phyloP scores from a whole-genome alignment of 2,797 vertebrate species.

The Aplochiton taeniatus region DNA sequence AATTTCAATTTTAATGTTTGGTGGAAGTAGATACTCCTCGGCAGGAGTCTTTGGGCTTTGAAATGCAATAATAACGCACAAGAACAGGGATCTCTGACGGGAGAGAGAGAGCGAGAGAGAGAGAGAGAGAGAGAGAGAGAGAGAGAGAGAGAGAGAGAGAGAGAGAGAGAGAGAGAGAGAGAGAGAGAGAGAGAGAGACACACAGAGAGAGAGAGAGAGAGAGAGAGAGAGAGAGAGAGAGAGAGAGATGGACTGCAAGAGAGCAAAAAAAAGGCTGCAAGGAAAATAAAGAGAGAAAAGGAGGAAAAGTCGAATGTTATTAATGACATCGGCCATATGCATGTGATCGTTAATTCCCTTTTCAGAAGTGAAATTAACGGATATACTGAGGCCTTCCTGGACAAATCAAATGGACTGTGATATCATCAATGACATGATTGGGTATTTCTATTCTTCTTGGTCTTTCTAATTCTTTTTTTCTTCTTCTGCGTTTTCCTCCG shows the following conservation, averaged over 20 bases:
- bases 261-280: no score
- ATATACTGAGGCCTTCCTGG: constrained; percentile 80
- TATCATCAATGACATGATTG: constrained; percentile 85
- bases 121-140: background rate
- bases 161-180: no score
- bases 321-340: constrained; percentile 92
- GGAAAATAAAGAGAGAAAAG: constrained; percentile 69
- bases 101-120: background rate
- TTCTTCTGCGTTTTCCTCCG: constrained; percentile 67
- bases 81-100: no score
- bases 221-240: no score
- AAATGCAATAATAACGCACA: no score
- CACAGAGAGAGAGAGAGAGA: no score
- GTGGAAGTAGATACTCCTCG: no score
- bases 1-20: no score
- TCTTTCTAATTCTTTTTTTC: constrained; percentile 61
- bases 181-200: no score
- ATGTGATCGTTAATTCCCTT: constrained; percentile 92
- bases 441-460: constrained; percentile 46
- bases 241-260: no score
- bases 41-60: no score
- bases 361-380: constrained; percentile 98
- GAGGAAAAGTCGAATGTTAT: constrained; percentile 91
- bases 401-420: constrained; percentile 90
- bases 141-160: constrained; percentile 22